Evolutionary conservation across 2,113 vertebrate genomes (phyloP).

Genomic region (Tretioscincus oriximinensis): DNA sequence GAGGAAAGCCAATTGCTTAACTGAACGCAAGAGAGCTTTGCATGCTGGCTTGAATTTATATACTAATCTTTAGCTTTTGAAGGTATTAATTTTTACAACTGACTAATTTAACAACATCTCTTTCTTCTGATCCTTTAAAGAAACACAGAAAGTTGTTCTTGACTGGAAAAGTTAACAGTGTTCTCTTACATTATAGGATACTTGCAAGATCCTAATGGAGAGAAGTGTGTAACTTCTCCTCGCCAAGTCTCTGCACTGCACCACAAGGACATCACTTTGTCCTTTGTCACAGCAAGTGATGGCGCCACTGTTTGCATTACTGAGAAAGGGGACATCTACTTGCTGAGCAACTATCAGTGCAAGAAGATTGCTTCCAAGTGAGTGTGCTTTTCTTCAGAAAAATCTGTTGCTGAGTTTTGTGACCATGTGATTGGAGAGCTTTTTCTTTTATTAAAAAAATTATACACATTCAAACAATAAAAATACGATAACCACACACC

Average conservation of each 20-base stretch:
- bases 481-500: no score
- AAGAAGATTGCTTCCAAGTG: conserved; percentile 97
- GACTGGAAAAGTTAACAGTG: conserved; percentile 9
- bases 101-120: background rate
- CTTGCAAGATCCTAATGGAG: conserved; percentile 91
- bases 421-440: no score
- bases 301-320: conserved; percentile 94
- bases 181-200: conserved; percentile 79
- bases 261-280: conserved; percentile 85
- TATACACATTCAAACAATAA: no score
- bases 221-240: conserved; percentile 85
- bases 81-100: background rate
- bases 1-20: background rate
- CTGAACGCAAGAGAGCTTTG: background rate
- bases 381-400: conserved; percentile 64
- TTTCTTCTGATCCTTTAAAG: background rate
- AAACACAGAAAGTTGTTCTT: background rate
- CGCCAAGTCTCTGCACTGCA: conserved; percentile 94
- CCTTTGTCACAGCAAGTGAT: conserved; percentile 88
- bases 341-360: conserved; percentile 93
- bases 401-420: conserved; percentile 13
- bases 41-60: background rate
- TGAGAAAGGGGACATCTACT: conserved; percentile 90
- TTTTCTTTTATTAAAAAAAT: no score
- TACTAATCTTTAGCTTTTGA: background rate